Conservation (phyloP, 2,113 vertebrate genomes). For the Plotosus lineatus region DNA sequence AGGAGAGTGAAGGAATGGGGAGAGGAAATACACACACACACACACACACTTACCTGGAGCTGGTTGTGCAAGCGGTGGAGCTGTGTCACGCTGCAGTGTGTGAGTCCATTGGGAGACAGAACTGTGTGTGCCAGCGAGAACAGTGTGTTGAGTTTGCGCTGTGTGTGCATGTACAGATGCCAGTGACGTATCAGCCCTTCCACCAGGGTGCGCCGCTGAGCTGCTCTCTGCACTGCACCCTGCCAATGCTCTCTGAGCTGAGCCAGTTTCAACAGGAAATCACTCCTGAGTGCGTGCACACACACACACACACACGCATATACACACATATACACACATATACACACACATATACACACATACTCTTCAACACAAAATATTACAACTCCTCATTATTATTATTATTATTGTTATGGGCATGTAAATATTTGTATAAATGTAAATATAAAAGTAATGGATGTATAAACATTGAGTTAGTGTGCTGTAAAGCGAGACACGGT, state of each 20-base stretch:
- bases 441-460: too few species aligned
- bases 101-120: constrained; percentile 69
- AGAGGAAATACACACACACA: constrained; percentile 14
- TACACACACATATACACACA: background rate
- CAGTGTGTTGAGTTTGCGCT: constrained; percentile 74
- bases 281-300: constrained; percentile 68
- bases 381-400: background rate
- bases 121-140: constrained; percentile 68
- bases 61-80: constrained; percentile 70
- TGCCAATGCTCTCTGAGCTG: constrained; percentile 84
- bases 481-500: too few species aligned
- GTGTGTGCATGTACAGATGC: constrained; percentile 75
- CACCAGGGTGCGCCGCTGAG: constrained; percentile 76
- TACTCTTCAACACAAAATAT: background rate
- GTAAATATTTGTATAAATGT: too few species aligned
- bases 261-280: constrained; percentile 82
- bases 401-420: too few species aligned
- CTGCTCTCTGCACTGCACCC: constrained; percentile 67
- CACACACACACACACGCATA: background rate
- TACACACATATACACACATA: background rate
- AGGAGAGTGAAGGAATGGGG: background rate
- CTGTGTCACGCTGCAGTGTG: constrained; percentile 72
- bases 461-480: too few species aligned
- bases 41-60: constrained; percentile 72
- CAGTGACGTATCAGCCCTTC: constrained; percentile 76